These are phyloP conservation scores for Promerops cafer DNA, from an alignment of 2,113 vertebrate genomes.

Conservation along the genomic window DNA sequence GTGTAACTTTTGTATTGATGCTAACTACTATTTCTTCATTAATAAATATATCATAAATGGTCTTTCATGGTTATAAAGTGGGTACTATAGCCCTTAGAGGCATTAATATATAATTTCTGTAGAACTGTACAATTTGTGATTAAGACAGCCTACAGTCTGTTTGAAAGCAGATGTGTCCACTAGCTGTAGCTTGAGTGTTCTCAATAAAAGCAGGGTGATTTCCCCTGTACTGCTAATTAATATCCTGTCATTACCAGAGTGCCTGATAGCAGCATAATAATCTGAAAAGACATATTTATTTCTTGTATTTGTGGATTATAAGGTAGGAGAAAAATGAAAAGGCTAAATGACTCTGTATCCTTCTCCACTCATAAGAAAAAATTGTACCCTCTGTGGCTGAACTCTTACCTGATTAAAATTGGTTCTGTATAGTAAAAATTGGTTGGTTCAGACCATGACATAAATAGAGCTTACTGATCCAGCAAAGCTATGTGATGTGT, in stretches of 20 bases:
- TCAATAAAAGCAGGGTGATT: background rate
- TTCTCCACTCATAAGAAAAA: background rate
- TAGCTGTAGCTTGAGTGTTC: background rate
- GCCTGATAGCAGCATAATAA: background rate
- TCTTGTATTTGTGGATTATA: background rate
- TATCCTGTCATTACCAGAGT: background rate
- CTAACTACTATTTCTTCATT: background rate
- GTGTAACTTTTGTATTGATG: background rate
- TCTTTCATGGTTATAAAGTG: background rate
- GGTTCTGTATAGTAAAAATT: background rate
- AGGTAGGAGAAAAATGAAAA: background rate
- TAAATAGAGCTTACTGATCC: background rate
- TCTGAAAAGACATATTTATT: constrained; percentile 23
- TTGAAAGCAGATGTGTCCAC: background rate
- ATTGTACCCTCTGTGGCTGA: background rate
- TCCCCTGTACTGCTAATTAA: background rate
- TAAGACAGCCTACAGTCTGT: background rate
- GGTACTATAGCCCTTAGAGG: background rate
- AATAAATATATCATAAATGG: background rate
- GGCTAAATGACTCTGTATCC: background rate
- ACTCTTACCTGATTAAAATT: background rate
- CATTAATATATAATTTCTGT: background rate
- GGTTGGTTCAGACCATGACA: background rate
- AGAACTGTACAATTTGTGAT: background rate
- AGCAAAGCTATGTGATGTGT: background rate